These are phyloP conservation scores for Gorsachius magnificus DNA, from an alignment of 2,797 vertebrate genomes.

Conservation along the genomic window DNA sequence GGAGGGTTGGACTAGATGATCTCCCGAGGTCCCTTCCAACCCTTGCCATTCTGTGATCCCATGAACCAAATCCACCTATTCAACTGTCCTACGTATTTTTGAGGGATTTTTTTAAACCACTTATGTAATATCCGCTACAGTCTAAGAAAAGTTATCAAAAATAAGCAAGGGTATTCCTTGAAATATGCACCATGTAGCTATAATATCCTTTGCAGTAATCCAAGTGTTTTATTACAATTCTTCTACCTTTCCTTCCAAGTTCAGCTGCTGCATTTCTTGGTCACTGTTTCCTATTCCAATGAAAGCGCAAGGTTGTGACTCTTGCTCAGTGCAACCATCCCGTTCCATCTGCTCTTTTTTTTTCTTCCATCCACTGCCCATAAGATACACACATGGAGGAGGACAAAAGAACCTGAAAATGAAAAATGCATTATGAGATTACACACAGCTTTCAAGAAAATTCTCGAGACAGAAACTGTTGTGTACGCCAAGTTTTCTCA, in stretches of 20 bases:
- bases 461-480: background rate
- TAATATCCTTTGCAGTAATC: background rate
- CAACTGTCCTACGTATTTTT: background rate
- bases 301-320: slow-evolving; percentile 97
- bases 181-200: background rate
- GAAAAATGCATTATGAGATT: background rate
- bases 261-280: slow-evolving; percentile 99
- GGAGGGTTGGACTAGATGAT: too few species aligned
- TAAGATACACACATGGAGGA: slow-evolving; percentile 97
- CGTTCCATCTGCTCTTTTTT: slow-evolving; percentile 99
- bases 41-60: too few species aligned
- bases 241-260: slow-evolving; percentile 97
- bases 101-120: background rate
- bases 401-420: slow-evolving; percentile 94
- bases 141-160: background rate
- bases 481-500: background rate
- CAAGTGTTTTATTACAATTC: background rate
- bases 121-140: background rate
- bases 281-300: slow-evolving; percentile 99
- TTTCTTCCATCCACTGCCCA: slow-evolving; percentile 99
- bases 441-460: background rate
- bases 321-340: slow-evolving; percentile 96
- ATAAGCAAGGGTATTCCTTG: background rate
- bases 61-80: background rate
- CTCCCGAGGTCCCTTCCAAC: too few species aligned